Conservation (phyloP, 2,797 vertebrate genomes). For the Sebastes taczanowskii region DNA sequence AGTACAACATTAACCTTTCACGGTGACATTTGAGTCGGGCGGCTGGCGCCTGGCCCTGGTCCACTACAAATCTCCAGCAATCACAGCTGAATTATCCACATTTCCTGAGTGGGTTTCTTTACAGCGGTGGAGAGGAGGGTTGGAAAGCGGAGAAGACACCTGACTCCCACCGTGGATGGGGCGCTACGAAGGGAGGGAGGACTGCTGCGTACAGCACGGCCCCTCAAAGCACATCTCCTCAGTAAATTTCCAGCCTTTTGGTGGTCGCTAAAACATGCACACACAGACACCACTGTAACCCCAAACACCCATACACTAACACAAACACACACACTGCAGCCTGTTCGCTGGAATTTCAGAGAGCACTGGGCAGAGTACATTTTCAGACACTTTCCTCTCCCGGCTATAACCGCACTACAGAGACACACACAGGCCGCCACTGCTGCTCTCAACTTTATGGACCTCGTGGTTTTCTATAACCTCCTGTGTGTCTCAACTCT, state of each 20-base stretch:
- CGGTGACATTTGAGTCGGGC: conserved; percentile 63
- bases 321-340: conserved; percentile 53
- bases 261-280: conserved; percentile 72
- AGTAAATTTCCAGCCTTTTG: conserved; percentile 86
- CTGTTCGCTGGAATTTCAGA: conserved; percentile 70
- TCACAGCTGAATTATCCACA: conserved; percentile 75
- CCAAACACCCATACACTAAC: conserved; percentile 59
- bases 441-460: conserved; percentile 32
- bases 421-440: conserved; percentile 49
- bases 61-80: conserved; percentile 76
- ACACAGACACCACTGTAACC: conserved; percentile 67
- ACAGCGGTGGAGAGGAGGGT: conserved; percentile 47
- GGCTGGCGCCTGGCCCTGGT: conserved; percentile 65
- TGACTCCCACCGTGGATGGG: conserved; percentile 45
- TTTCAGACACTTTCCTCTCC: conserved; percentile 61
- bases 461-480: conserved; percentile 36
- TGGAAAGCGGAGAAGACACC: conserved; percentile 66
- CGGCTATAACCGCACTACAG: conserved; percentile 47
- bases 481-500: conserved; percentile 41
- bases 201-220: conserved; percentile 33
- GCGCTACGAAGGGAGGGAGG: conserved; percentile 21
- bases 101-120: conserved; percentile 74
- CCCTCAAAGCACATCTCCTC: conserved; percentile 60
- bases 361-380: conserved; percentile 36
- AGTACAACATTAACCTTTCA: conserved; percentile 64